phyloP scores from a whole-genome alignment of 2,113 vertebrate species.

The Capra hircus region DNA sequence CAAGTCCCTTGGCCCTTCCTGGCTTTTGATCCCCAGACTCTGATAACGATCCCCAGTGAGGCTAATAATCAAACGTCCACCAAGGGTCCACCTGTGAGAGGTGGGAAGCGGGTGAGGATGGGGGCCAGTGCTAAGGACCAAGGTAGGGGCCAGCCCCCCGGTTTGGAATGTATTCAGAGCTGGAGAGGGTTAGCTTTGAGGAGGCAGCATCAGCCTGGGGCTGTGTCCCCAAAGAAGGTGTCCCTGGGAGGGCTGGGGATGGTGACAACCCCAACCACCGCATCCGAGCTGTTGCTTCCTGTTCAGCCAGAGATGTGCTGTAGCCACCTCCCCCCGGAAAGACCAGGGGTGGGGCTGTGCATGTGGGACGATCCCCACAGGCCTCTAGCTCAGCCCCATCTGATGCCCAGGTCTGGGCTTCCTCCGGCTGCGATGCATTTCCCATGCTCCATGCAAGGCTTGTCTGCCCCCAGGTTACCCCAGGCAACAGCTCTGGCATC shows the following conservation, averaged over 20 bases:
- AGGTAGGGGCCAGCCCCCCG: not conserved
- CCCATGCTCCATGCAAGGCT: not conserved
- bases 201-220: not conserved
- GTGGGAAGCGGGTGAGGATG: fast-evolving
- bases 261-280: not conserved
- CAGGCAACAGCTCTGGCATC: constrained; percentile 37
- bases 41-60: not conserved
- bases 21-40: not conserved
- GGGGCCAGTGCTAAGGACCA: not conserved
- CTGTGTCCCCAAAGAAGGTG: not conserved
- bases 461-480: not conserved
- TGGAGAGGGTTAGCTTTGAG: not conserved
- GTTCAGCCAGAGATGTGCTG: not conserved
- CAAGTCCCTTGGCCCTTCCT: not conserved
- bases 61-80: not conserved
- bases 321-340: not conserved
- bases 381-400: not conserved
- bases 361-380: not conserved
- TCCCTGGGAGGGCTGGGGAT: not conserved
- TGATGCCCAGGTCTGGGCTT: not conserved
- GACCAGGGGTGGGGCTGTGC: not conserved
- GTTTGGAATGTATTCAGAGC: not conserved
- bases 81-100: not conserved
- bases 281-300: not conserved
- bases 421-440: not conserved